Conservation (phyloP, 2,113 vertebrate species). For the Coracopsis vasa region DNA sequence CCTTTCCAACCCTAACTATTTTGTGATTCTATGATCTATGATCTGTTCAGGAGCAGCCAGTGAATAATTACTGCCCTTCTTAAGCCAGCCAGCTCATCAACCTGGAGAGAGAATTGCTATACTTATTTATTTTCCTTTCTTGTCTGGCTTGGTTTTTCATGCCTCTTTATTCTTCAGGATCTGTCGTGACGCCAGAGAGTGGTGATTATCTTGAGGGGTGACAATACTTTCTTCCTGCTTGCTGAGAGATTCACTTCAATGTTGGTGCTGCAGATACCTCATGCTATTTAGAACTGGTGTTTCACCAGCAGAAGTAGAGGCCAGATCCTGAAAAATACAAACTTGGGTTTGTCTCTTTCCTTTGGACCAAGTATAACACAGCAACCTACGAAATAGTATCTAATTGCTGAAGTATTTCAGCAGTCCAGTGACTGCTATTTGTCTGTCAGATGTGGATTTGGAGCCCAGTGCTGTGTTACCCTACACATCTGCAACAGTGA, state of each 20-base stretch:
- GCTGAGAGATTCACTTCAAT: accelerated
- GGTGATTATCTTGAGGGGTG: not conserved
- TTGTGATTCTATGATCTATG: not conserved
- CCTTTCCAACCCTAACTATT: no score
- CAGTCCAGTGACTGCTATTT: not conserved
- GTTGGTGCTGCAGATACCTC: not conserved
- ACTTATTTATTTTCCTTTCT: not conserved
- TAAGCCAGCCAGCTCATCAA: not conserved
- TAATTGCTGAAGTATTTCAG: not conserved
- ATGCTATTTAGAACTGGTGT: not conserved
- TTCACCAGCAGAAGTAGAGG: not conserved
- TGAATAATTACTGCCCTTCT: not conserved
- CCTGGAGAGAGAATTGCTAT: not conserved
- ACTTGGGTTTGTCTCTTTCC: not conserved
- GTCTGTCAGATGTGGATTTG: not conserved
- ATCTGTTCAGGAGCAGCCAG: not conserved
- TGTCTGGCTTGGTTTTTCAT: not conserved
- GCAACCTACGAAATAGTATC: not conserved
- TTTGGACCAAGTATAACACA: not conserved
- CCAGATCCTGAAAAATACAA: not conserved
- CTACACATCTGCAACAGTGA: accelerated
- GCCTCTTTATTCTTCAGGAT: not conserved
- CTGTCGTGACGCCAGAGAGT: accelerated
- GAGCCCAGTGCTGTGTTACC: no score
- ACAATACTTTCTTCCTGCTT: not conserved